Evolutionary conservation across 2,113 vertebrate genomes (phyloP), one percentile per base, ranked within the genome.

Genomic region (Xenopus laevis): DNA sequence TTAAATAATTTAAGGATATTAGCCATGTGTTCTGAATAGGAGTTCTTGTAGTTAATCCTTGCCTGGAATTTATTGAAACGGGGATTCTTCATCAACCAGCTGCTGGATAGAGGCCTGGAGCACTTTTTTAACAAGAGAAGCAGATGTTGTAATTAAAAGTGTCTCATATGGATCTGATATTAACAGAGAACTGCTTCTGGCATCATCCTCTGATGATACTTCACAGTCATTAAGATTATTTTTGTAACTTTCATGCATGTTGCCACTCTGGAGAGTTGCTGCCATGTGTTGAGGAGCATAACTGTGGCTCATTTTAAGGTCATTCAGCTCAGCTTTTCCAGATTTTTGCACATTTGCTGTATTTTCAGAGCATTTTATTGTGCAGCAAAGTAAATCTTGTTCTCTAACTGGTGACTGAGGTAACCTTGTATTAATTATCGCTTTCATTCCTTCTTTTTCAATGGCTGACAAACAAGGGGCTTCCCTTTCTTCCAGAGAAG

Each of bases 91-190:
- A 0, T 82, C 91, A 71, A 89, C 81, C 73, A 93, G 82, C 82
- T 93, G 90, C 77, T 91, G 88, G 72, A 93, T 77, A 68, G 92
- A 92, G 0, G 90, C 86, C 82, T 91, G 89, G 66, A 93, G 91
- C 44, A 89, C 92, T 0, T 89, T 88, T 79, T 88, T 91, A 72
- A 92, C 90, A 0, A 93, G 87, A 4, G 88, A 90, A 40, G 90
- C 85, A 0, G 92, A 90, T 0, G 91, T 92, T 83, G 91, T 88
- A 40, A 86, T 60, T 76, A 93, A 83, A 18, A 91, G 88, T 66
- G 82, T 13, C 44, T 93, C 92, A 0, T 89, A 86, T 17, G 89
- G 87, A 79, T 92, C 91, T 46, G 88, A 86, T 84, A 84, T 84
- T 82, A 50, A 7, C 10, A 40, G 45, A 23, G 21, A 10, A 23